Conservation (phyloP, 2,888 invertebrate genomes). For the Ophion slaviceki region DNA sequence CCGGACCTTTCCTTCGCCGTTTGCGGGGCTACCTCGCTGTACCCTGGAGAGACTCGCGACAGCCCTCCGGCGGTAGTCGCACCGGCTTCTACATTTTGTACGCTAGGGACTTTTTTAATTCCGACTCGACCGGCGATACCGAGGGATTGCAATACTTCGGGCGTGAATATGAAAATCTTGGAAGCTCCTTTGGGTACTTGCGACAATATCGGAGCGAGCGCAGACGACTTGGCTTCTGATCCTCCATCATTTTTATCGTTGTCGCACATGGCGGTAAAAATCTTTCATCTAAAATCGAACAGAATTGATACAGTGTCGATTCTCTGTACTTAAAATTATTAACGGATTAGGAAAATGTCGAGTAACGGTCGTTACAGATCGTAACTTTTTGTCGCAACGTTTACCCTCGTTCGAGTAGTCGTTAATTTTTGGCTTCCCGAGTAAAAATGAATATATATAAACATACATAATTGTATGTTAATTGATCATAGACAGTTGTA, state of each 20-base stretch:
- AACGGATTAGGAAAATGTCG: background rate
- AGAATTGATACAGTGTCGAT: background rate
- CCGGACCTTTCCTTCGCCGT: background rate
- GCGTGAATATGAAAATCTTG: conserved; percentile 63
- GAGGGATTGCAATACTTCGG: conserved; percentile 60
- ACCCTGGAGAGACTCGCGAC: background rate
- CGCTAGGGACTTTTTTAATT: background rate
- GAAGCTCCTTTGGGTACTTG: conserved; percentile 21
- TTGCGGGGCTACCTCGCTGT: background rate
- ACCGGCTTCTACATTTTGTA: background rate
- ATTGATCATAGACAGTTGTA: no score
- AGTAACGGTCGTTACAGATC: background rate
- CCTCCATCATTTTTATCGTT: conserved; percentile 31
- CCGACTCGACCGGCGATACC: conserved; percentile 44
- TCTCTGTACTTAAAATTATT: background rate
- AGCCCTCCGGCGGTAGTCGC: background rate
- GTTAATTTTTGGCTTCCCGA: background rate
- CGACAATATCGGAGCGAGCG: background rate
- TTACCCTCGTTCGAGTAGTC: no score
- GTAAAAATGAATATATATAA: no score
- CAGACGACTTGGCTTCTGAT: background rate
- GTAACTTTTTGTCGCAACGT: background rate
- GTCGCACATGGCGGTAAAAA: conserved; percentile 38
- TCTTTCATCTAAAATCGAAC: conserved; percentile 35
- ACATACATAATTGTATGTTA: no score